Percentiles rank a stretch among this genome's conserved stretches.
These are phyloP conservation scores for Camponotus pennsylvanicus DNA, from an alignment of 1,140 invertebrate genomes.

Conservation along the genomic window DNA sequence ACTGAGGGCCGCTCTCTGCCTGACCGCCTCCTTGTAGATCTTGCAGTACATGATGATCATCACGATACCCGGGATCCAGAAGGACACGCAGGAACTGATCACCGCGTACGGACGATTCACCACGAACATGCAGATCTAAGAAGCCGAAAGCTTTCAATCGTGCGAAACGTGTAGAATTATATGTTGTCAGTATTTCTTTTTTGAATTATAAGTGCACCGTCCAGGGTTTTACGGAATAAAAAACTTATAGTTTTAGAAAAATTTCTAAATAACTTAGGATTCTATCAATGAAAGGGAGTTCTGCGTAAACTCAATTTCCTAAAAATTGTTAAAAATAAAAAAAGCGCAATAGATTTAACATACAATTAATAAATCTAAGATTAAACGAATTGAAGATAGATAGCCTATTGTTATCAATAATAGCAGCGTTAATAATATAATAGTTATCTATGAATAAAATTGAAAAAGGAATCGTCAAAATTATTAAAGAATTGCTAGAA, in stretches of 20 bases:
- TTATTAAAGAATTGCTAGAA: not conserved
- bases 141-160: constrained; percentile 25
- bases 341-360: not conserved
- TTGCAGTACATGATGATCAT: constrained; percentile 97
- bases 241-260: not conserved
- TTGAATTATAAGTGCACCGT: not conserved
- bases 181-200: not conserved
- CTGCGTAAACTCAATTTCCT: not conserved
- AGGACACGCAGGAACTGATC: constrained; percentile 96
- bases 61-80: constrained; percentile 97
- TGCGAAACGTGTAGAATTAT: not conserved
- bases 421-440: constrained; percentile 21
- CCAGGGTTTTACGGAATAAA: not conserved
- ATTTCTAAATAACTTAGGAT: not conserved
- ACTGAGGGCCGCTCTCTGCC: constrained; percentile 94
- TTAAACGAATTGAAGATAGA: constrained; percentile 14
- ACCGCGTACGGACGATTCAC: constrained; percentile 96
- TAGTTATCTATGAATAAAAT: constrained; percentile 20
- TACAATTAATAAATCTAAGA: not conserved
- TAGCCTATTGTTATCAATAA: not conserved
- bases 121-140: constrained; percentile 92
- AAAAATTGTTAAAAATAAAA: not conserved
- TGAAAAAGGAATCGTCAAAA: not conserved
- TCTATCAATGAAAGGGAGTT: not conserved
- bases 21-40: constrained; percentile 96